These are phyloP conservation scores for human (Homo sapiens) DNA, from an alignment of 2,113 vertebrate genomes.

Conservation along the genomic window DNA sequence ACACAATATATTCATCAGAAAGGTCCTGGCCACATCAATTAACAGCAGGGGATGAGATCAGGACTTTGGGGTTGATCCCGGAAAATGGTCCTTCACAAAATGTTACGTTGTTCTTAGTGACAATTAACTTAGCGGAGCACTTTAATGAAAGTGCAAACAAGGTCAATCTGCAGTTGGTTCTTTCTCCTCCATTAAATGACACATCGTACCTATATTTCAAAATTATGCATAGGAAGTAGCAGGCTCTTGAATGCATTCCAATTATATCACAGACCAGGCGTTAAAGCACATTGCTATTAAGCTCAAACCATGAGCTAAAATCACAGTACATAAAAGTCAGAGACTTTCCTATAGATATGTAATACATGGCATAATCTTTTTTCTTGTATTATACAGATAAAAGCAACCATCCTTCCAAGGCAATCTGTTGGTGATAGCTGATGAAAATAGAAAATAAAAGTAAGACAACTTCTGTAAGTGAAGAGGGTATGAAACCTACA, in stretches of 20 bases:
- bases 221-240: slow-evolving; percentile 66
- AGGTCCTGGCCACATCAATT: slow-evolving; percentile 54
- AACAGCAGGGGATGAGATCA: slow-evolving; percentile 47
- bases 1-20: slow-evolving; percentile 40
- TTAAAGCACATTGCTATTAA: slow-evolving; percentile 70
- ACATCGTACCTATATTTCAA: slow-evolving; percentile 72
- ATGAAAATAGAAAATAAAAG: slow-evolving; percentile 13
- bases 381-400: slow-evolving; percentile 3
- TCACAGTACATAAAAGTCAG: slow-evolving; percentile 16
- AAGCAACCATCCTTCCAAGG: neutral
- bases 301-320: slow-evolving; percentile 58
- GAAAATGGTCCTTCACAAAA: slow-evolving; percentile 56
- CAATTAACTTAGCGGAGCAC: slow-evolving; percentile 64
- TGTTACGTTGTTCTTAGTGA: slow-evolving; percentile 56
- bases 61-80: slow-evolving; percentile 14
- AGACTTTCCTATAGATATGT: slow-evolving; percentile 57
- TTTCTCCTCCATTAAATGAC: slow-evolving; percentile 63
- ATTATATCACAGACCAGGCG: slow-evolving; percentile 70
- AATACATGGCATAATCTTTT: slow-evolving; percentile 13
- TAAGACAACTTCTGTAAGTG: neutral
- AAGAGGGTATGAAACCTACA: neutral
- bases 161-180: slow-evolving; percentile 55
- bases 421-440: neutral
- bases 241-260: slow-evolving; percentile 66
- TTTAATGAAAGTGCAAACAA: slow-evolving; percentile 61